phyloP scores from a whole-genome alignment of 2,888 invertebrate genomes.

The Tiliacea aurago region DNA sequence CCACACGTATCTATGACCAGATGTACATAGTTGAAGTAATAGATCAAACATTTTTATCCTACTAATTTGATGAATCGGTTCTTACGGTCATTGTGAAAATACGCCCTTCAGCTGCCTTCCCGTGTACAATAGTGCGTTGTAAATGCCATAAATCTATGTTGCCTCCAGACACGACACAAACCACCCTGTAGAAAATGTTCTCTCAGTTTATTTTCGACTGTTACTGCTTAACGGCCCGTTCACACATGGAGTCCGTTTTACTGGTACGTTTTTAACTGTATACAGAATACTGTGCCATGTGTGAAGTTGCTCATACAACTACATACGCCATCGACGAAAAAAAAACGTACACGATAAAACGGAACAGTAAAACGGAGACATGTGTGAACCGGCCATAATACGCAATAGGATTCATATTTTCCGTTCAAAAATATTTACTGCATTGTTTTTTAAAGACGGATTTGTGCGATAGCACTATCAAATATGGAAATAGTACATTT shows the following conservation, averaged over 20 bases:
- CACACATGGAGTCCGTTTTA: too few species aligned
- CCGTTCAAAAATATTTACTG: background rate
- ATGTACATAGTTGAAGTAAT: background rate
- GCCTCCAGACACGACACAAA: constrained; percentile 77
- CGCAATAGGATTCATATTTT: background rate
- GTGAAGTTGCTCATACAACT: too few species aligned
- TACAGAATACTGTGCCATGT: too few species aligned
- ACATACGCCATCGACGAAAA: too few species aligned
- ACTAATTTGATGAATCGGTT: background rate
- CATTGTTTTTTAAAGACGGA: background rate
- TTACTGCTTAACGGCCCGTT: too few species aligned
- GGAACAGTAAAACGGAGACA: too few species aligned
- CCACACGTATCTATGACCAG: constrained; percentile 63
- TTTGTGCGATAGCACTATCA: background rate
- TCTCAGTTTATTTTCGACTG: background rate
- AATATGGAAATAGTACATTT: background rate
- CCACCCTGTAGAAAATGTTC: constrained; percentile 71
- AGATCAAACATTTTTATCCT: background rate
- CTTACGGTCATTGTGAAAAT: constrained; percentile 72
- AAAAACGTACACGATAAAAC: too few species aligned
- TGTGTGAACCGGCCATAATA: too few species aligned
- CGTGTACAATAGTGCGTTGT: constrained; percentile 70
- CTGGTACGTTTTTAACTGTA: too few species aligned
- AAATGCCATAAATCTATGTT: constrained; percentile 70
- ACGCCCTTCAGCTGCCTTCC: constrained; percentile 73